A percentile compares a stretch with the other conserved stretches of the same genome.
Conservation (phyloP, 2,888 invertebrate genomes). For the Lissonota sp. region DNA sequence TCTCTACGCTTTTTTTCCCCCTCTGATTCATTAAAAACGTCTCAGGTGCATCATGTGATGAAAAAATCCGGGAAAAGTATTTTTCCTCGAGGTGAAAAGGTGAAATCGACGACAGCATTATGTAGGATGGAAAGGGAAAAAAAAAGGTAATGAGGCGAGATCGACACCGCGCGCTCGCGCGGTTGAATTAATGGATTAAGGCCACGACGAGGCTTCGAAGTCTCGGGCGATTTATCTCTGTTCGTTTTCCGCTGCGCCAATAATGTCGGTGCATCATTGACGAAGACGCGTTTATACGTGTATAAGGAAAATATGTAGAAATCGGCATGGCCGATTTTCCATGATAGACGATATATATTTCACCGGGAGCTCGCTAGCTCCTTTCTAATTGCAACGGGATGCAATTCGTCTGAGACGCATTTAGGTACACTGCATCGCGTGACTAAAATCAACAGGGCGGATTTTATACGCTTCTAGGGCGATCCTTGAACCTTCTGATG, state of each 20-base stretch:
- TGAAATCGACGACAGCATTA: conserved; percentile 19
- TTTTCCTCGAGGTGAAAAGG: conserved; percentile 15
- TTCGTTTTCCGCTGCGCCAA: not conserved
- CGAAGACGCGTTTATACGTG: not conserved
- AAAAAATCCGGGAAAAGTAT: conserved; percentile 10
- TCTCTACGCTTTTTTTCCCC: too few relatives aligned
- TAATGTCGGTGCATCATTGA: not conserved
- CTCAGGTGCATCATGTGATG: not conserved
- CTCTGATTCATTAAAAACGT: too few relatives aligned
- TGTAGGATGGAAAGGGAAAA: not conserved
- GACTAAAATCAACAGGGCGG: too few relatives aligned
- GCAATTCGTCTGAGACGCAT: conserved; percentile 21
- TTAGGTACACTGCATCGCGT: not conserved
- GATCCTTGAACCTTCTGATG: too few relatives aligned
- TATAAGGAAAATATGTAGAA: conserved; percentile 26
- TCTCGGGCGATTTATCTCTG: not conserved
- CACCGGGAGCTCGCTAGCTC: conserved; percentile 20
- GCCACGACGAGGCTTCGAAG: conserved; percentile 13
- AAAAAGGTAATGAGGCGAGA: conserved; percentile 14
- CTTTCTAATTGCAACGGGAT: conserved; percentile 63
- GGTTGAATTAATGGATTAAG: conserved; percentile 51
- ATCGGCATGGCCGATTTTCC: conserved; percentile 52
- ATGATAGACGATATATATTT: conserved; percentile 2
- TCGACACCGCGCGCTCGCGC: not conserved
- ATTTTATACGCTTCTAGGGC: too few relatives aligned